phyloP scores from a whole-genome alignment of 2,797 vertebrate species.

The Micrastur ruficollis region DNA sequence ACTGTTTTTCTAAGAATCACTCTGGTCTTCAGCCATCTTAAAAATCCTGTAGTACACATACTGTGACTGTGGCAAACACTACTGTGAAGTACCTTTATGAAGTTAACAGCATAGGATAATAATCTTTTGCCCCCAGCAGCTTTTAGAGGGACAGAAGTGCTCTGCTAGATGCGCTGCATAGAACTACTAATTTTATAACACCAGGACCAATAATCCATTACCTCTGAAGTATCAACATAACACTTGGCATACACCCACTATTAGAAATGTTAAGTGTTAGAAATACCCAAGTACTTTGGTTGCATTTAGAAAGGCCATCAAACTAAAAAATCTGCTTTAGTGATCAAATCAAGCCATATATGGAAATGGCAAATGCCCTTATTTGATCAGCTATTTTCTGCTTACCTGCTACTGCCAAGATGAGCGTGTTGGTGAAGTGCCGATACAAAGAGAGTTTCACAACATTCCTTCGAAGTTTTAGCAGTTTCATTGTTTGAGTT shows the following conservation, averaged over 20 bases:
- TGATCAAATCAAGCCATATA: not conserved
- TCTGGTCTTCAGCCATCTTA: not conserved
- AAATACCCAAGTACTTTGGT: not conserved
- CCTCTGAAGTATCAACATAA: not conserved
- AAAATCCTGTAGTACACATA: not conserved
- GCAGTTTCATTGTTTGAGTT: slow-evolving; percentile 92
- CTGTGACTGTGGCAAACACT: not conserved
- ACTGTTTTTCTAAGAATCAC: not conserved
- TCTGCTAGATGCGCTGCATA: not conserved
- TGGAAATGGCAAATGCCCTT: not conserved
- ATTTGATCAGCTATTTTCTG: not conserved
- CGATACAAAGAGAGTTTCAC: slow-evolving; percentile 93
- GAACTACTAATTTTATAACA: not conserved
- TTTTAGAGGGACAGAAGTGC: not conserved
- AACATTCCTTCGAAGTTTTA: slow-evolving; percentile 91
- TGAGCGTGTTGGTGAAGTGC: slow-evolving; percentile 96
- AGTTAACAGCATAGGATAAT: not conserved
- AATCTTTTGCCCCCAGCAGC: not conserved
- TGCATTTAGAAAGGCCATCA: not conserved
- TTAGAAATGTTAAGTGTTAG: not conserved
- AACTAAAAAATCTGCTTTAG: not conserved
- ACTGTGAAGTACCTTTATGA: not conserved
- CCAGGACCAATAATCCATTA: not conserved
- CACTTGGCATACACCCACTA: not conserved
- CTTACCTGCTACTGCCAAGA: slow-evolving; percentile 93